Base-by-base conservation (phyloP, 2,888 invertebrate genomes). In the Tillus elongatus region DNA sequence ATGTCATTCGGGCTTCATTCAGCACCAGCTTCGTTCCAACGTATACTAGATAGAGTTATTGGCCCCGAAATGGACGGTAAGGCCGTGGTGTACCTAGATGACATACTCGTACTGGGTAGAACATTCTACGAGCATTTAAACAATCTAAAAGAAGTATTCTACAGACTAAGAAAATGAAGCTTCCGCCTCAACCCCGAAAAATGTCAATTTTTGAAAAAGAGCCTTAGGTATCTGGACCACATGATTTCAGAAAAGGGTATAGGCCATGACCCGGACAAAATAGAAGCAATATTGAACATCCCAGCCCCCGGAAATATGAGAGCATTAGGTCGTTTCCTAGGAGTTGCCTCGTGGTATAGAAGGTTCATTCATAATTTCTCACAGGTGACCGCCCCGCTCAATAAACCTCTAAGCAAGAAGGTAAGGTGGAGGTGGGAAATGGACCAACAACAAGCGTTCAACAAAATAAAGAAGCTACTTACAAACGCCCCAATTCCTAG, bases 341-440 rank as follows among this genome's bases (percentile, higher is more conserved):
- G 57, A 2, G 15, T 55, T 12, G 45, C 44, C 3, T 46, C 48
- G 1, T 63, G 54, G 52, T 64, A 57, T n/a, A n/a, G n/a, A n/a
- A n/a, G n/a, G n/a, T n/a, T n/a, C n/a, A n/a, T n/a, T n/a, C n/a
- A n/a, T n/a, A n/a, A n/a, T n/a, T n/a, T n/a, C n/a, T n/a, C n/a
- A n/a, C n/a, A n/a, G n/a, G n/a, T n/a, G n/a, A n/a, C n/a, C n/a
- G n/a, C n/a, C n/a, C n/a, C n/a, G n/a, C n/a, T n/a, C n/a, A n/a
- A n/a, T n/a, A n/a, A n/a, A n/a, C n/a, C n/a, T n/a, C n/a, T n/a
- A n/a, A n/a, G n/a, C n/a, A n/a, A n/a, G n/a, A n/a, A n/a, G n/a
- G n/a, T n/a, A n/a, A n/a, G n/a, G n/a, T n/a, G 36, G 13, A n/a
- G 4, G 6, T 44, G 42, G 42, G 24, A 37, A 4, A n/a, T 16